Conservation (phyloP, 2,113 vertebrate species). For the Otolemur garnettii region DNA sequence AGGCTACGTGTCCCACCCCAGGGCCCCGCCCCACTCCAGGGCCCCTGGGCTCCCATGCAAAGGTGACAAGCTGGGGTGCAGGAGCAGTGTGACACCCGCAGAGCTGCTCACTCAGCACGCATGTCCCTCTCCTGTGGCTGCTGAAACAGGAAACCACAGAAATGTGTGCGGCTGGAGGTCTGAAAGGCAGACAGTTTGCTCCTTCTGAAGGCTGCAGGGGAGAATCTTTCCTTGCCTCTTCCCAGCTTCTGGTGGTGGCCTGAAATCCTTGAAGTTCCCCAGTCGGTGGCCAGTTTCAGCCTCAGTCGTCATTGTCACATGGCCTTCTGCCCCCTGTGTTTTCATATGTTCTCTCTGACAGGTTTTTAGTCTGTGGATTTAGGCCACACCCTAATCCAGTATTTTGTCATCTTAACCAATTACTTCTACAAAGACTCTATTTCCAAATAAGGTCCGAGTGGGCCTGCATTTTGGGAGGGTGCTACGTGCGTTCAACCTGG, state of each 20-base stretch:
- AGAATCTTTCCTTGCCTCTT: neutral
- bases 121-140: neutral
- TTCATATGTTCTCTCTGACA: neutral
- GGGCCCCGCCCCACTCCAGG: too few species aligned
- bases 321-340: neutral
- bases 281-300: neutral
- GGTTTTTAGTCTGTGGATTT: neutral
- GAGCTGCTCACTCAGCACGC: neutral
- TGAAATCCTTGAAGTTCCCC: too few species aligned
- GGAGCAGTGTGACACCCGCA: neutral
- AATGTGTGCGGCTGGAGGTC: neutral
- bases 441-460: neutral
- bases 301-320: neutral
- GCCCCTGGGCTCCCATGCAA: fast-evolving
- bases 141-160: neutral
- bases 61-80: neutral
- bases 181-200: neutral
- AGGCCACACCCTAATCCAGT: neutral
- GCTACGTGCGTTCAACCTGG: neutral
- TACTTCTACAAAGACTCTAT: neutral
- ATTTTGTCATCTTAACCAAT: neutral
- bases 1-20: neutral
- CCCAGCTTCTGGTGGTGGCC: neutral
- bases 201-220: neutral
- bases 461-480: neutral